A percentile compares a stretch with the other conserved stretches of the same genome.
phyloP scores from a whole-genome alignment of 92 coral and sea anemone species.

The Palythoa caribaeorum region DNA sequence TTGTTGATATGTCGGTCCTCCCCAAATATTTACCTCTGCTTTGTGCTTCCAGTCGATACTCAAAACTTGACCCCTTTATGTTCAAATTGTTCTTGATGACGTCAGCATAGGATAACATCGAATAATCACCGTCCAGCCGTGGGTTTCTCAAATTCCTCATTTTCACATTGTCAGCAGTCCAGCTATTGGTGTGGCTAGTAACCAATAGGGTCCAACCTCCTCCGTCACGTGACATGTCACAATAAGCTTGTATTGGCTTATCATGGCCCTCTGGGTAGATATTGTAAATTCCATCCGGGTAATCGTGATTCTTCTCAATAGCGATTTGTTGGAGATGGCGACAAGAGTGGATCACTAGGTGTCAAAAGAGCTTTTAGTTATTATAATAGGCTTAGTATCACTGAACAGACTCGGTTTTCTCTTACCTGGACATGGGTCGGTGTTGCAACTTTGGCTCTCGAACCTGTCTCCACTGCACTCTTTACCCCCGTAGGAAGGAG shows the following conservation, averaged over 20 bases:
- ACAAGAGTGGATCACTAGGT: slow-evolving; percentile 67
- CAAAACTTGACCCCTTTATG: background rate
- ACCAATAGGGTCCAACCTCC: slow-evolving; percentile 95
- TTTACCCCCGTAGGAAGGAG: slow-evolving; percentile 56
- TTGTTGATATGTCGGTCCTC: background rate
- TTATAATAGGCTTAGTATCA: no score
- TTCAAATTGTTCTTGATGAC: slow-evolving; percentile 60
- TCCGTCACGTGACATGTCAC: slow-evolving; percentile 94
- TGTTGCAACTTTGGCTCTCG: slow-evolving; percentile 55
- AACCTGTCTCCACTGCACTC: slow-evolving; percentile 47
- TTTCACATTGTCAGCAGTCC: slow-evolving; percentile 67
- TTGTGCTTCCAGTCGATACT: slow-evolving; percentile 3
- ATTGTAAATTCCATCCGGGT: slow-evolving; percentile 79
- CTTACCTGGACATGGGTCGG: slow-evolving; percentile 61
- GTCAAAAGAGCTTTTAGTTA: background rate
- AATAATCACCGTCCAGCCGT: slow-evolving; percentile 60
- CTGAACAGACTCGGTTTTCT: no score
- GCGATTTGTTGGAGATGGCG: slow-evolving; percentile 63
- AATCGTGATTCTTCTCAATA: slow-evolving; percentile 32
- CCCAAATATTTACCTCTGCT: background rate
- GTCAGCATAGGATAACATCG: slow-evolving; percentile 75
- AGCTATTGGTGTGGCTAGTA: slow-evolving; percentile 77
- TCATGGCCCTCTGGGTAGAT: slow-evolving; percentile 67
- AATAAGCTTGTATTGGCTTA: slow-evolving; percentile 63
- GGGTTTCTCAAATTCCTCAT: slow-evolving; percentile 65